These are phyloP conservation scores for Halesus radiatus DNA, from an alignment of 1,140 invertebrate genomes.

Conservation along the genomic window DNA sequence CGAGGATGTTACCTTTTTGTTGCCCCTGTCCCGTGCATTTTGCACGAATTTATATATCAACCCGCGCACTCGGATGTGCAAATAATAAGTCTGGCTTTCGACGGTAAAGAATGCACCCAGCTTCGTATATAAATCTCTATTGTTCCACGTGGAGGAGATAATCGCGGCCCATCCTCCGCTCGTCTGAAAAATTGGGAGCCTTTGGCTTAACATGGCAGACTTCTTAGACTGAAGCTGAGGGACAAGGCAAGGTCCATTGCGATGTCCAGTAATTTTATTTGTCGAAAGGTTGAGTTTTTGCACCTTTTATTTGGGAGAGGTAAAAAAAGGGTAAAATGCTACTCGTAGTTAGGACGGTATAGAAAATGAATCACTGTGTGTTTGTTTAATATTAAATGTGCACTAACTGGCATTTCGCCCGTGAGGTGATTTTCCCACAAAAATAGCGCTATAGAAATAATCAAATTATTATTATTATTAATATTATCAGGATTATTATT, in stretches of 20 bases:
- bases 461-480: no score
- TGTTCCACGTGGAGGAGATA: constrained; percentile 29
- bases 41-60: constrained; percentile 11
- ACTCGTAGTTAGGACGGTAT: no score
- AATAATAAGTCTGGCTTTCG: constrained; percentile 36
- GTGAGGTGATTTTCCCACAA: no score
- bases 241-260: not conserved
- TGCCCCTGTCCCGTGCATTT: not conserved
- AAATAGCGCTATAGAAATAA: no score
- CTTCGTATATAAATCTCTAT: constrained; percentile 37
- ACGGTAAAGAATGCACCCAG: constrained; percentile 16
- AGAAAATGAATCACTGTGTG: no score
- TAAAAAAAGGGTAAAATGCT: no score
- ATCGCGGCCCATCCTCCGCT: not conserved
- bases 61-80: constrained; percentile 5
- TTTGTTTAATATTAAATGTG: no score
- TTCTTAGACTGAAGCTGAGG: not conserved
- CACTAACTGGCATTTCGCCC: no score
- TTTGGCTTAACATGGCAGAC: not conserved
- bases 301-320: no score
- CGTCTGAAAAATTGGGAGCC: not conserved
- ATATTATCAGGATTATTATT: no score
- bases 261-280: not conserved
- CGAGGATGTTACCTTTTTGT: not conserved
- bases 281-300: not conserved